A percentile compares a stretch with the other conserved stretches of the same genome.
Evolutionary conservation across 2,888 invertebrate species (phyloP).

Genomic region (Neria commutata): DNA sequence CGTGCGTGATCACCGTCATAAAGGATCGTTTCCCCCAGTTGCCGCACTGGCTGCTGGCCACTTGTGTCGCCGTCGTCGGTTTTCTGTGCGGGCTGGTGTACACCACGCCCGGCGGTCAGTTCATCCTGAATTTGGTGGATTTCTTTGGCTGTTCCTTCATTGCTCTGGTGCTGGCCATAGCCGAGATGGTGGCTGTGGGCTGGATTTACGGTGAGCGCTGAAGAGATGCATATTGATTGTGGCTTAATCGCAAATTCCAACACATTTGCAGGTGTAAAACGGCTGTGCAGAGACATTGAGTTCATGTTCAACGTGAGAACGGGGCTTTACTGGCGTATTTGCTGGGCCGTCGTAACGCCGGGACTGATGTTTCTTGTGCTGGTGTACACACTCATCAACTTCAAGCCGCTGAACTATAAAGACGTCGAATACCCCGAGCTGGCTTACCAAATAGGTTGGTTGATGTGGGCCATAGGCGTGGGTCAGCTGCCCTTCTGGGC

Average conservation of each 20-base stretch:
- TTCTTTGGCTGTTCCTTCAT: conserved; percentile 78
- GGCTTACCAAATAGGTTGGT: conserved; percentile 66
- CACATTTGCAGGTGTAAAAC: conserved; percentile 64
- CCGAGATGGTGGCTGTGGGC: conserved; percentile 72
- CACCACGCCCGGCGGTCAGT: conserved; percentile 75
- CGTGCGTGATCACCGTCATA: conserved; percentile 62
- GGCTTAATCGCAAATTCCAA: neutral
- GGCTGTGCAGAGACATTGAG: conserved; percentile 75
- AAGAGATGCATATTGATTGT: neutral
- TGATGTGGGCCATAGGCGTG: conserved; percentile 63
- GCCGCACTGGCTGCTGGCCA: conserved; percentile 65
- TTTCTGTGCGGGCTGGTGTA: conserved; percentile 69
- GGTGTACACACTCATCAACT: conserved; percentile 70
- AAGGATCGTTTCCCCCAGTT: conserved; percentile 62
- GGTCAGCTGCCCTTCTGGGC: conserved; percentile 63
- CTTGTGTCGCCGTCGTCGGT: conserved; percentile 61
- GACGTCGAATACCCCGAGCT: conserved; percentile 66
- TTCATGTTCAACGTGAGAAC: conserved; percentile 75
- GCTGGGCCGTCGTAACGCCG: conserved; percentile 80
- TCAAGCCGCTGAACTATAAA: conserved; percentile 69
- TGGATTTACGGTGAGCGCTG: conserved; percentile 73
- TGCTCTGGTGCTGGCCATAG: conserved; percentile 70
- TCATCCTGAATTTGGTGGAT: conserved; percentile 74
- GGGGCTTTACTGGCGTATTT: conserved; percentile 77
- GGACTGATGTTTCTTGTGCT: conserved; percentile 73